Conservation (phyloP, 2,888 invertebrate species). For the Pocota personata region DNA sequence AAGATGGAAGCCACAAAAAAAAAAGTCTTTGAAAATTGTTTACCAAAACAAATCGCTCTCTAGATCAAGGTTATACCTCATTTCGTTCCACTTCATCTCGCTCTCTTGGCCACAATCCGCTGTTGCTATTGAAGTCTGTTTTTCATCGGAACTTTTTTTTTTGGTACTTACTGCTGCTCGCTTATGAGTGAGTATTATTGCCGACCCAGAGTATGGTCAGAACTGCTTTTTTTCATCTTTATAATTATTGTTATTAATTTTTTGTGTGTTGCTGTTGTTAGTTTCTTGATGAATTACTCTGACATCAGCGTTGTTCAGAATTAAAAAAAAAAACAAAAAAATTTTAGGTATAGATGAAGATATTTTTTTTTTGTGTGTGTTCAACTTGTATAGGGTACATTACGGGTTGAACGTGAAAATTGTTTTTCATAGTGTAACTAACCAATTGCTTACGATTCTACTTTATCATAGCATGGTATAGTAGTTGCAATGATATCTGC, state of each 20-base stretch:
- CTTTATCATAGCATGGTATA: too few relatives aligned
- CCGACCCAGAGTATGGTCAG: conserved; percentile 35
- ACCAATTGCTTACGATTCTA: too few relatives aligned
- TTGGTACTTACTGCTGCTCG: not conserved
- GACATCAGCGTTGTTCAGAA: conserved; percentile 42
- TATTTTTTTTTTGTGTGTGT: not conserved
- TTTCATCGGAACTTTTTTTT: conserved; percentile 5
- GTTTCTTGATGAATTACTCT: conserved; percentile 56
- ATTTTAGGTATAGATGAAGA: not conserved
- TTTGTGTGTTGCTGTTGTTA: conserved; percentile 42
- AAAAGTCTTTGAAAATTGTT: conserved; percentile 51
- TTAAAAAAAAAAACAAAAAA: not conserved
- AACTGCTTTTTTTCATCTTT: conserved; percentile 53
- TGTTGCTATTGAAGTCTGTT: conserved; percentile 16
- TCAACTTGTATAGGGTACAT: not conserved
- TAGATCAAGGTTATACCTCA: conserved; percentile 67
- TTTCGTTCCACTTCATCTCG: conserved; percentile 53
- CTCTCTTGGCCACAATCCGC: conserved; percentile 11
- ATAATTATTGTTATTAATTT: conserved; percentile 57
- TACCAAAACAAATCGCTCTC: conserved; percentile 68
- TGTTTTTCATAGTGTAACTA: not conserved
- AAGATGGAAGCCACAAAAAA: conserved; percentile 2
- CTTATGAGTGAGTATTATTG: conserved; percentile 17
- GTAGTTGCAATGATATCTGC: too few relatives aligned
- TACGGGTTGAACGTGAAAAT: not conserved